Evolutionary conservation across 2,113 vertebrate species (phyloP), one percentile per base, ranked within the genome.

Genomic region (Potamarius usumacintae): DNA sequence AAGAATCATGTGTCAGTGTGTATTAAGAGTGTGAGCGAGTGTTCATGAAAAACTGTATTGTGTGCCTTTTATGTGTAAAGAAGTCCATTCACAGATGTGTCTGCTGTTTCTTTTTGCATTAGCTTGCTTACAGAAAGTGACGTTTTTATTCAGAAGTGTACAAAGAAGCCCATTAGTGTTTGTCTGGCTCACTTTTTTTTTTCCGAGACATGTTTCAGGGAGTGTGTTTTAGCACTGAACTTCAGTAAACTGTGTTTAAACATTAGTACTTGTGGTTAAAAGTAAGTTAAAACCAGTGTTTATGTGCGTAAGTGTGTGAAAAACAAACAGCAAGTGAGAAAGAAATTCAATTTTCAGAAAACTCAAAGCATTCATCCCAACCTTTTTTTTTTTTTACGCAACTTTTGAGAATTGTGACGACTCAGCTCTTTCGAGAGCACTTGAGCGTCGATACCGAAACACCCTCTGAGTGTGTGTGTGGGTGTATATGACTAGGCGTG

Each of bases 101-200:
- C 80, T 48, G 48, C 58, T 63, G 81, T 15, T 63, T 52, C 58
- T 42, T 65, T 25, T 82, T 82, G 81, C 81, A 82, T 82, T 63
- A 82, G 63, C 81, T n/a, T 48, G 81, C 81, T 63, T 82, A 82
- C 57, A 14, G 81, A 82, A 82, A 82, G 81, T 82, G 81, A 82
- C 81, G 4, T 65, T 82, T 62, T 82, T 82, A 82, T 48, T 82
- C 60, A 7, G 30, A 82, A 82, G 81, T 82, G 81, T 82, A 82
- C 58, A 82, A 63, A 82, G 81, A 82, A 82, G 81, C 58, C 22
- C 57, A 63, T 82, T 82, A 63, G 60, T 82, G 81, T 82, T 82
- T 63, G 58, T 82, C 79, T 82, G 79, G 57, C 79, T 82, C 18
- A 22, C 2, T 78, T 82, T 82, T 82, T 58, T 57, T 25, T 12